Evolutionary conservation across 2,797 vertebrate species (phyloP), one percentile per base, ranked within the genome.

Genomic region (Eurystomus glaucurus): DNA sequence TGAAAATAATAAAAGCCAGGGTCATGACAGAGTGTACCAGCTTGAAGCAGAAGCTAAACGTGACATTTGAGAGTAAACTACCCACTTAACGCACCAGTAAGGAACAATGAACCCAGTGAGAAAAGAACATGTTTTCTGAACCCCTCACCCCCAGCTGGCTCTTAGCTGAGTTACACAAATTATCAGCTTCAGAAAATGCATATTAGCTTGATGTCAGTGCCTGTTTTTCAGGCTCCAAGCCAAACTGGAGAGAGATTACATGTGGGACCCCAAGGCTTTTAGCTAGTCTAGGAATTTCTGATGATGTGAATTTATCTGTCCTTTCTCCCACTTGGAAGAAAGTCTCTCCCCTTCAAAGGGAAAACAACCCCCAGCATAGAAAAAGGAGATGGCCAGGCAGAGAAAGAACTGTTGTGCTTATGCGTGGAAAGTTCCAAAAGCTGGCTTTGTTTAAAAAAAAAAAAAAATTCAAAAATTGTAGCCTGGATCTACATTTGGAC

Each of bases 1-100:
- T 94, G 82, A 85, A 84, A 97, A 94, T 92, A 90, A 75, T 69
- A 94, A 23, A 80, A 85, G 3, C 16, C 51, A 68, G 69, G 69
- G 28, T 95, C 72, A 35, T n/a, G 45, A 57, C 31, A 39, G 80
- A 83, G 46, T 68, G 31, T 15, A 48, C 66, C 58, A 68, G 61
- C 80, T 96, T 35, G 39, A 68, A 81, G 39, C 26, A 29, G 77
- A 66, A 95, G 41, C 41, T 94, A 69, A 91, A 74, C 1, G 6
- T 65, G 26, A 16, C 39, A 39, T 97, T 91, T 95, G 88, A 88
- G 80, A 81, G 54, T 85, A 88, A 85, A 58, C 33, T 54, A 85
- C 45, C 21, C 54, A 33, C 75, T 90, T 95, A 87, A 91, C 23
- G 58, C 84, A 88, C 51, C 65, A 80, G 65, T 52, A 85, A 93